A percentile compares a stretch with the other conserved stretches of the same genome.
Conservation (phyloP, 2,888 invertebrate species). For the Cosmopolites sordidus region DNA sequence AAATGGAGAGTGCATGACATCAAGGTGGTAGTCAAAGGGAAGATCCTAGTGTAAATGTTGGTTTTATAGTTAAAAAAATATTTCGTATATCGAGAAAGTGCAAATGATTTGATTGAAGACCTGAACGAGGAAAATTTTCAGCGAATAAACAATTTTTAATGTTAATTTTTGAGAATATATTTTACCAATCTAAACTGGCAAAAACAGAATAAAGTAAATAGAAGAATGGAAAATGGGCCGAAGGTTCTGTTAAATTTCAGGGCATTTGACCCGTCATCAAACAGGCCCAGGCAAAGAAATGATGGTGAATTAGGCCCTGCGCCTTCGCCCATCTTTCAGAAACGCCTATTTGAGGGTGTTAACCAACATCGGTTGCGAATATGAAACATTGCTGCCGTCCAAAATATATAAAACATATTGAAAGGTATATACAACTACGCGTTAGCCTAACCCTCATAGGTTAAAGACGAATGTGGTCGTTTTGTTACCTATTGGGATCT, state of each 20-base stretch:
- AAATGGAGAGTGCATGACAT: too few species aligned
- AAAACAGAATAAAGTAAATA: slow-evolving; percentile 35
- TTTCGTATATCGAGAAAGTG: too few species aligned
- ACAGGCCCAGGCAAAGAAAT: slow-evolving; percentile 19
- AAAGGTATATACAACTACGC: slow-evolving; percentile 14
- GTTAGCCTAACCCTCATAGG: slow-evolving; percentile 46
- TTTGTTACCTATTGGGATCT: slow-evolving; percentile 41
- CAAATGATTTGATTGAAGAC: too few species aligned
- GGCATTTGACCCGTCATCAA: slow-evolving; percentile 20
- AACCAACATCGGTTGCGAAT: too few species aligned
- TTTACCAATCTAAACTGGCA: slow-evolving; percentile 36
- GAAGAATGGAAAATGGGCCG: slow-evolving; percentile 34
- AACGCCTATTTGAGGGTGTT: slow-evolving; percentile 18
- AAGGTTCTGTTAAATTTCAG: slow-evolving; percentile 27
- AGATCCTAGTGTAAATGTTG: too few species aligned
- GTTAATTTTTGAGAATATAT: too few species aligned
- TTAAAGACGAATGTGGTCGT: slow-evolving; percentile 41
- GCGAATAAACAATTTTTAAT: too few species aligned
- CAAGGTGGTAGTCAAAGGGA: too few species aligned
- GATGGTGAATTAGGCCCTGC: slow-evolving; percentile 18
- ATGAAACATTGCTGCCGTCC: too few species aligned
- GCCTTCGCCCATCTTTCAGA: slow-evolving; percentile 20
- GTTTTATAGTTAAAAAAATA: too few species aligned
- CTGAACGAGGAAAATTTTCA: too few species aligned
- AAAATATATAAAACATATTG: too few species aligned